phyloP scores from a whole-genome alignment of 2,113 vertebrate genomes.

The Cygnus atratus region DNA sequence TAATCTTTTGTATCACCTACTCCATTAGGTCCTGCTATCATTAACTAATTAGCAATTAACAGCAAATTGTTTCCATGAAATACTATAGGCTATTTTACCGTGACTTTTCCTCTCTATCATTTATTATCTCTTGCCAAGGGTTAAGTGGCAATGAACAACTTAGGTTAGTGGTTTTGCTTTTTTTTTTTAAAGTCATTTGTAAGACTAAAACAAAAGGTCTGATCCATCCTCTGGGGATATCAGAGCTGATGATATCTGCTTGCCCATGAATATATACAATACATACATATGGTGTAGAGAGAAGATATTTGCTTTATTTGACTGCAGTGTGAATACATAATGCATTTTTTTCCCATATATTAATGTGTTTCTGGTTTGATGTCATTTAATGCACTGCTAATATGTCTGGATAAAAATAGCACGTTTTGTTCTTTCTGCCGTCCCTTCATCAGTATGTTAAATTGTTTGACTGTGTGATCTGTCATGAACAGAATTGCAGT shows the following conservation, averaged over 20 bases:
- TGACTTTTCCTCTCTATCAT: fast-evolving
- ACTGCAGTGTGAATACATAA: not conserved
- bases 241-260: not conserved
- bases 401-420: not conserved
- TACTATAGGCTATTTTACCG: not conserved
- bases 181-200: not conserved
- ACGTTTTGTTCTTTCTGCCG: not conserved
- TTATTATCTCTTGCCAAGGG: not conserved
- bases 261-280: not conserved
- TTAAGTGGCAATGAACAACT: not conserved
- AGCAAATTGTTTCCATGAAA: not conserved
- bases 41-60: not conserved
- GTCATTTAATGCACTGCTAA: not conserved
- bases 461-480: not conserved
- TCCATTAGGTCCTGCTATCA: not conserved
- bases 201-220: not conserved
- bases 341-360: fast-evolving
- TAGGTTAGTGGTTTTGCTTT: not conserved
- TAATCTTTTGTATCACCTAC: not conserved
- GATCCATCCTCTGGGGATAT: not conserved
- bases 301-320: not conserved
- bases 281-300: not conserved
- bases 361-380: not conserved
- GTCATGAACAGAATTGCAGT: not conserved
- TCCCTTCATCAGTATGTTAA: not conserved